phyloP scores from a whole-genome alignment of 92 coral and sea anemone genomes.

The Scolanthus callimorphus region DNA sequence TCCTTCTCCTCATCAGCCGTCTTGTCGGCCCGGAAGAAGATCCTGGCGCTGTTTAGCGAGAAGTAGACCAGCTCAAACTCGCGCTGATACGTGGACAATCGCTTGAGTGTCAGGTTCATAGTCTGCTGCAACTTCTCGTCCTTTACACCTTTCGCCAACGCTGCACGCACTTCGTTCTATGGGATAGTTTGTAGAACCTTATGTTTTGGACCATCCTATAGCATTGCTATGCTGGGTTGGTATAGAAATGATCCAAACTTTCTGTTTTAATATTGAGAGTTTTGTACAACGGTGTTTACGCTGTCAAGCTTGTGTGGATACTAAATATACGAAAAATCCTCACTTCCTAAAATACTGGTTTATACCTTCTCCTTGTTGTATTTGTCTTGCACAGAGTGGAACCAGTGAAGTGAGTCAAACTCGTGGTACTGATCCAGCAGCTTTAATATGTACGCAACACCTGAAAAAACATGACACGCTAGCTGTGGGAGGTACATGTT shows the following conservation, averaged over 20 bases:
- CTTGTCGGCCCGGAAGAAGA: slow-evolving; percentile 98
- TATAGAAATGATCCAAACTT: too few species aligned
- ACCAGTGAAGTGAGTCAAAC: slow-evolving; percentile 99
- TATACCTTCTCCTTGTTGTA: slow-evolving; percentile 82
- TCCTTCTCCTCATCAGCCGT: slow-evolving; percentile 98
- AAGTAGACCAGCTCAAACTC: slow-evolving; percentile 95
- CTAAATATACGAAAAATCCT: too few species aligned
- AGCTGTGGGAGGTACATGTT: too few species aligned
- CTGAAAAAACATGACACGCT: slow-evolving; percentile 26
- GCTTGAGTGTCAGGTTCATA: slow-evolving; percentile 83
- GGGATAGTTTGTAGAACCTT: too few species aligned
- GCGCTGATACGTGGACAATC: slow-evolving; percentile 85
- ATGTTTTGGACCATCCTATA: too few species aligned
- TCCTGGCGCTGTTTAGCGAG: slow-evolving; percentile 94
- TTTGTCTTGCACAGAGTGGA: slow-evolving; percentile 92
- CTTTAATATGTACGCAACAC: slow-evolving; percentile 92
- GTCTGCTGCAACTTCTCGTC: slow-evolving; percentile 98
- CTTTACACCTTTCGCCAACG: slow-evolving; percentile 69
- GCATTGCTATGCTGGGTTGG: too few species aligned
- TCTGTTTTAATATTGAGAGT: too few species aligned
- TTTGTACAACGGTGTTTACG: too few species aligned
- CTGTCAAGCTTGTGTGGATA: too few species aligned
- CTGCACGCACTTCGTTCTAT: slow-evolving; percentile 60
- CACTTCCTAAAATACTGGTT: too few species aligned
- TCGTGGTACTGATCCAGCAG: slow-evolving; percentile 92